Percentiles rank a stretch among this genome's conserved stretches.
Conservation (phyloP, 2,888 invertebrate genomes). For the Caenorhabditis angaria region DNA sequence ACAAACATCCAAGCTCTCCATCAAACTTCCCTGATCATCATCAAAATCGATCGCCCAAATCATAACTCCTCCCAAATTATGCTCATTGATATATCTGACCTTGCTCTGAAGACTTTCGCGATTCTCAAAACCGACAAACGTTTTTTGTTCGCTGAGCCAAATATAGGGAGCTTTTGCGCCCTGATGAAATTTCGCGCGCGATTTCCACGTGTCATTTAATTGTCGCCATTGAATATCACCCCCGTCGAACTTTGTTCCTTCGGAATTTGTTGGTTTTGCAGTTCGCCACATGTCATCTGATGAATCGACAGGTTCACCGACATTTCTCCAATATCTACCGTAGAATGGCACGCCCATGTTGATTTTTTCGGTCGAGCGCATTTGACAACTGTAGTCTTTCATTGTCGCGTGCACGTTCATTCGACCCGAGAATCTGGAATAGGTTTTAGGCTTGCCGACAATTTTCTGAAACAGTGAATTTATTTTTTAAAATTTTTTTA, state of each 20-base stretch:
- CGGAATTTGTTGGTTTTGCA: conserved; percentile 53
- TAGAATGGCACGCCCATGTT: conserved; percentile 71
- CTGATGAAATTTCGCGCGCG: conserved; percentile 54
- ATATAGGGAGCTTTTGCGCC: conserved; percentile 63
- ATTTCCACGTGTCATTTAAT: conserved; percentile 45
- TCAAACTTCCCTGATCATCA: conserved; percentile 64
- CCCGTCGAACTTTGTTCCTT: conserved; percentile 59
- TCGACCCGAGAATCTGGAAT: conserved; percentile 63
- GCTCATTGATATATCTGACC: conserved; percentile 59
- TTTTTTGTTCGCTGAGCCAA: conserved; percentile 53
- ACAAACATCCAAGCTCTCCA: conserved; percentile 11
- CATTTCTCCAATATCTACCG: conserved; percentile 69
- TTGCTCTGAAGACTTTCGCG: conserved; percentile 62
- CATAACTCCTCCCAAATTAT: conserved; percentile 70
- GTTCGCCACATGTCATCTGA: conserved; percentile 70
- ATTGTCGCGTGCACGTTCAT: conserved; percentile 71
- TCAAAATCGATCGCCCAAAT: conserved; percentile 71
- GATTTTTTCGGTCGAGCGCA: conserved; percentile 52
- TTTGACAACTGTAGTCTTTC: conserved; percentile 69
- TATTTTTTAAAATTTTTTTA: too few relatives aligned
- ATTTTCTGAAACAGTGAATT: too few relatives aligned
- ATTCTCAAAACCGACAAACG: conserved; percentile 68
- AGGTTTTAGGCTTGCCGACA: too few relatives aligned
- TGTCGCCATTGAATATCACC: conserved; percentile 67
- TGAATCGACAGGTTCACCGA: conserved; percentile 64